Base-by-base conservation (phyloP, 2,113 vertebrate genomes). In the Hippocampus mohnikei region DNA sequence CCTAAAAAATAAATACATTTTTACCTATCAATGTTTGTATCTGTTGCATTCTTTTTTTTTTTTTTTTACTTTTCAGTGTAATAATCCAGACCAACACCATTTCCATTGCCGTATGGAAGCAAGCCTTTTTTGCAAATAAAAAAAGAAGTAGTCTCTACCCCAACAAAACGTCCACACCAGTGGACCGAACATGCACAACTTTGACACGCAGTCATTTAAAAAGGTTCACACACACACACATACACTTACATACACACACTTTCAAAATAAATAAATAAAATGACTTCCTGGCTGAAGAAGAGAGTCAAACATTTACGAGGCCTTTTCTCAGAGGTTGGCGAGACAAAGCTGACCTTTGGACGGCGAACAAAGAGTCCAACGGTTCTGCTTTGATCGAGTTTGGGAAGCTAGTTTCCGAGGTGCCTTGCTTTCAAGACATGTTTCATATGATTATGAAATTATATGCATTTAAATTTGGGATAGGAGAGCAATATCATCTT, bases 221-320 rank as follows among this genome's bases (percentile, higher is more conserved):
- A 8, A 53, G 52, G 8, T 10, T 11, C 5, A 59, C 25, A 33
- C 58, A 60, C 58, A 60, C 20, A 53, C 8, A n/a, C 5, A 59
- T 13, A 33, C 58, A 60, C 58, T 33, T 8, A 70, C 40, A 13
- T 20, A 5, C 9, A 5, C 33, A 37, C 33, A 37, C 33, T 37
- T 37, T 37, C 33, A 37, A 37, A 37, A 37, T 6, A 37, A 37
- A 37, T 37, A 44, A 44, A 44, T 44, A 44, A 60, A 75, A 21
- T n/a, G 44, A 77, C 52, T 18, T 0, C 21, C 27, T 55, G 10
- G 72, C 23, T 69, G 10, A 18, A 46, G 50, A 50, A 61, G 6
- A 61, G 69, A 79, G 77, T 79, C 41, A 84, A 84, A 89, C 71
- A 85, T 85, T 86, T 73, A 81, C 76, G 0, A 53, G 73, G 21